Conservation (phyloP, 2,797 vertebrate species). For the Kryptopterus vitreolus region DNA sequence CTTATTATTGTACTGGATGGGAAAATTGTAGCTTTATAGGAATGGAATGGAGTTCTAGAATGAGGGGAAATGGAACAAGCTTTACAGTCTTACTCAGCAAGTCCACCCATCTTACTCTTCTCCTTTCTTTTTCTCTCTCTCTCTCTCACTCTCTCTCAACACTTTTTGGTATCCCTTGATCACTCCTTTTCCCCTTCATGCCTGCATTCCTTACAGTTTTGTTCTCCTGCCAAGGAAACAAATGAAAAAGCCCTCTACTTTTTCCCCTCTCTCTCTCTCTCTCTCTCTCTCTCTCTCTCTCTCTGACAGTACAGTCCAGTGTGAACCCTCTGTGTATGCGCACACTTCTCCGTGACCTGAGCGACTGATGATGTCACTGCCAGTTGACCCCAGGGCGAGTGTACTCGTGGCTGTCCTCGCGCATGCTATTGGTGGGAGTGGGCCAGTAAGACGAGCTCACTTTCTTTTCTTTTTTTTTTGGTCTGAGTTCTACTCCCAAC, state of each 20-base stretch:
- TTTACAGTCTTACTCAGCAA: slow-evolving; percentile 67
- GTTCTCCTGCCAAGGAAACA: slow-evolving; percentile 85
- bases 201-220: slow-evolving; percentile 87
- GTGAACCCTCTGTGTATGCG: slow-evolving; percentile 47
- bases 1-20: background rate
- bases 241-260: slow-evolving; percentile 78
- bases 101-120: slow-evolving; percentile 53
- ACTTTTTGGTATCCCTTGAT: slow-evolving; percentile 61
- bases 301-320: slow-evolving; percentile 20
- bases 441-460: slow-evolving; percentile 59
- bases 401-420: slow-evolving; percentile 61
- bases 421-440: slow-evolving; percentile 51
- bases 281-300: slow-evolving; percentile 56
- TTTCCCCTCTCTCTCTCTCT: slow-evolving; percentile 53
- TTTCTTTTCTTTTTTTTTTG: slow-evolving; percentile 62
- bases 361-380: slow-evolving; percentile 65
- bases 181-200: slow-evolving; percentile 78
- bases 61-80: slow-evolving; percentile 67
- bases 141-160: slow-evolving; percentile 60
- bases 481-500: slow-evolving; percentile 64
- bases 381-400: slow-evolving; percentile 60
- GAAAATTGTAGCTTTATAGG: background rate
- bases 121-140: slow-evolving; percentile 56
- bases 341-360: slow-evolving; percentile 64
- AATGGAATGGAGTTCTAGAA: slow-evolving; percentile 43